Base-by-base conservation (phyloP, 1,140 invertebrate species). In the Popillia japonica region DNA sequence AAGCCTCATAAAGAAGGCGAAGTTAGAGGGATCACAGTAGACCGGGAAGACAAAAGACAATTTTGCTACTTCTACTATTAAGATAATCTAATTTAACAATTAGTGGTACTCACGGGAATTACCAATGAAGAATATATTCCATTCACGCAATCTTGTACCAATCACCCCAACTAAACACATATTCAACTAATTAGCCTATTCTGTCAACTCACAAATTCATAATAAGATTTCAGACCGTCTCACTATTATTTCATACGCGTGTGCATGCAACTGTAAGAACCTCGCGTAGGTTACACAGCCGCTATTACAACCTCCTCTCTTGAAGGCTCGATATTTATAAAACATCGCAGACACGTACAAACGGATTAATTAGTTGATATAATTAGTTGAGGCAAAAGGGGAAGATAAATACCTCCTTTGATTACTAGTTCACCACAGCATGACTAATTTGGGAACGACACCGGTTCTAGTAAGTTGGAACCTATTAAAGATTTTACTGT, bases 331-430 rank as follows among this genome's bases (percentile, higher is more conserved):
- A 68, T 68, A 68, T 27, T 68, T 68, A 68, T 68, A 68, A 68
- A 68, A 68, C 48, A 55, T 55, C 22, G 61, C 22, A 48, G 61
- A 68, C 48, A 55, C 48, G 48, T 68, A 68, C 61, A 68, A 68
- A 68, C 61, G 61, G 61, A 68, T 68, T 68, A 68, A 68, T 68
- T 68, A 68, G 61, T 68, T 68, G 61, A 68, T 68, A 68, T 68
- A 68, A 68, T 68, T 68, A 68, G 61, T 23, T 22, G 9, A 11
- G 22, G 61, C 22, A 34, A 23, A 34, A 68, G 61, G 61, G 22
- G 61, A 55, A 68, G 61, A 68, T 68, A 68, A 68, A 68, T 68
- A 68, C 61, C 20, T 68, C 61, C 61, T 68, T 68, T 68, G 61
- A 68, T 68, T 68, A 68, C 61, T 22, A 68, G 27, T 14, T 68